These are phyloP conservation scores for Psettodes erumei DNA, from an alignment of 2,113 vertebrate genomes.

Conservation along the genomic window DNA sequence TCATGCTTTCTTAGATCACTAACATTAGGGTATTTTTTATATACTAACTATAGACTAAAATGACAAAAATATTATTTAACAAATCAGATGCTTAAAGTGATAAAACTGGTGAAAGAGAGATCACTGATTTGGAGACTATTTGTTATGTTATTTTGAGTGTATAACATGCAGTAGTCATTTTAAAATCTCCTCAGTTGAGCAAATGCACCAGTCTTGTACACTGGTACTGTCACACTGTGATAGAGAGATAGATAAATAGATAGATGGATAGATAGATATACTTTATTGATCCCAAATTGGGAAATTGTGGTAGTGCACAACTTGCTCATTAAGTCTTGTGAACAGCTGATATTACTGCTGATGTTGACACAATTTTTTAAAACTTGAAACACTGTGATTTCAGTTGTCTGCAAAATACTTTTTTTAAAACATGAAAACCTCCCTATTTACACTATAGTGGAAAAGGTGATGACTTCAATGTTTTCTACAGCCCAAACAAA, in stretches of 20 bases:
- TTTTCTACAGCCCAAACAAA: conserved; percentile 21
- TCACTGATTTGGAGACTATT: neutral
- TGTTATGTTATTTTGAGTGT: neutral
- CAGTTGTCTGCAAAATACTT: neutral
- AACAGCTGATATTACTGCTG: neutral
- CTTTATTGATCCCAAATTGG: too few species aligned
- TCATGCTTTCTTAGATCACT: neutral
- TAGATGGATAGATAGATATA: too few species aligned
- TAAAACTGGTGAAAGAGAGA: neutral
- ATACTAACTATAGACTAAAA: neutral
- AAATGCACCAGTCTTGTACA: neutral
- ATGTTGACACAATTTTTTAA: neutral
- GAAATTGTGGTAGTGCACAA: too few species aligned
- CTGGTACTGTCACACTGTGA: neutral
- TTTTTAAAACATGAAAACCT: neutral
- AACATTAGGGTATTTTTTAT: neutral
- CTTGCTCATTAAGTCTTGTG: neutral
- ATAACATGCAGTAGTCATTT: neutral
- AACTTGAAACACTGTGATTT: neutral
- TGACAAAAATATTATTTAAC: too few species aligned
- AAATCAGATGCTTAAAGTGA: neutral
- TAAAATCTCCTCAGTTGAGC: neutral
- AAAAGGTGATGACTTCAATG: neutral
- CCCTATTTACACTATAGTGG: neutral
- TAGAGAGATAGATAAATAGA: too few species aligned